A percentile compares a stretch with the other conserved stretches of the same genome.
Conservation (phyloP, 2,113 vertebrate species). For the Corythornis cristatus region DNA sequence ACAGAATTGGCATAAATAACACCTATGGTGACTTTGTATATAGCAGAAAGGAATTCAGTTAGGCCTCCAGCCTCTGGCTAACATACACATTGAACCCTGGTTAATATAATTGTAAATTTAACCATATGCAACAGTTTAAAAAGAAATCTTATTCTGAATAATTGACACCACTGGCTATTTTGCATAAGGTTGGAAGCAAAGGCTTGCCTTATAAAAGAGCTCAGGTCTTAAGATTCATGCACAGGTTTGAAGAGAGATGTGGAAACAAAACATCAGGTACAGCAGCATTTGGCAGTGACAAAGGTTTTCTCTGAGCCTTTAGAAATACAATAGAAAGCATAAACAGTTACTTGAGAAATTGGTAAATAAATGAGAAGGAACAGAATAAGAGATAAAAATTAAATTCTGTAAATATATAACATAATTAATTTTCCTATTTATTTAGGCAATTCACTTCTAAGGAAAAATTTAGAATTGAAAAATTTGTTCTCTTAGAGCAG, state of each 20-base stretch:
- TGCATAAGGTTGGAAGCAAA: not conserved
- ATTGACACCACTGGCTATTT: not conserved
- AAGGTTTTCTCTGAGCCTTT: not conserved
- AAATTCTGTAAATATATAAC: not conserved
- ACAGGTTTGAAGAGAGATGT: not conserved
- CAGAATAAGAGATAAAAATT: not conserved
- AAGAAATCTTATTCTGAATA: not conserved
- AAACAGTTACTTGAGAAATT: not conserved
- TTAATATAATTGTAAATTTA: not conserved
- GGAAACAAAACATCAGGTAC: not conserved
- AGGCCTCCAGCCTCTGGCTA: not conserved
- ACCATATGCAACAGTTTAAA: not conserved
- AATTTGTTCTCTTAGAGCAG: not conserved
- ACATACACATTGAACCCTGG: not conserved
- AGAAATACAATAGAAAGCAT: not conserved
- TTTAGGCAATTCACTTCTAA: not conserved
- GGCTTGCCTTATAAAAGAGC: not conserved
- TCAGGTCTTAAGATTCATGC: not conserved
- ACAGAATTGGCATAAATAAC: conserved; percentile 23
- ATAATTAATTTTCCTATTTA: not conserved
- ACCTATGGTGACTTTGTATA: conserved; percentile 27
- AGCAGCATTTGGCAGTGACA: not conserved
- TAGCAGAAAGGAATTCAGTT: conserved; percentile 9
- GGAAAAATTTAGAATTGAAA: not conserved
- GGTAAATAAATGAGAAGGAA: not conserved